Conservation (phyloP, 2,113 vertebrate genomes). For the Lophochroa leadbeateri region DNA sequence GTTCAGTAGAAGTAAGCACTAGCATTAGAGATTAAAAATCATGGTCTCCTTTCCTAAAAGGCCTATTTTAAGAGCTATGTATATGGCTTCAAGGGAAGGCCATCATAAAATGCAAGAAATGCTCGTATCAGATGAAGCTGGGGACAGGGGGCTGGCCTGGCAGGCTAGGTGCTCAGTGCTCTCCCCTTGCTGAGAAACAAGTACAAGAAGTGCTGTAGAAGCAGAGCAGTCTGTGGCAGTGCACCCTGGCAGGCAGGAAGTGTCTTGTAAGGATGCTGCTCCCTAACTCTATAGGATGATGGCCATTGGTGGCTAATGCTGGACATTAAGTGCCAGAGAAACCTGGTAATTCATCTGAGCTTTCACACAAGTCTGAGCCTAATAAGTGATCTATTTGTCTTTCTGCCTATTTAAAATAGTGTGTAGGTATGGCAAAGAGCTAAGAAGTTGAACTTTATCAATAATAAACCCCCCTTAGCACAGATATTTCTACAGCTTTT, state of each 20-base stretch:
- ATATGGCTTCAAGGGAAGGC: background rate
- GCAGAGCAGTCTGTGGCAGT: background rate
- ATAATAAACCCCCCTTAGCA: background rate
- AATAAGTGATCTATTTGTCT: background rate
- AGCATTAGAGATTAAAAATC: background rate
- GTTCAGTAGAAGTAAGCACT: background rate
- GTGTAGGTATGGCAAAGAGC: background rate
- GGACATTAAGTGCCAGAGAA: background rate
- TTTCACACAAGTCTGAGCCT: background rate
- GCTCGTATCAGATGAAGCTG: background rate
- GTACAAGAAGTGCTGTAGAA: background rate
- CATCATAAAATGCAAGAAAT: background rate
- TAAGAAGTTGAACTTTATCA: background rate
- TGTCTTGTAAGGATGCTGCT: background rate
- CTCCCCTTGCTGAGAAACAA: background rate
- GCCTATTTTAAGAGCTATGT: background rate
- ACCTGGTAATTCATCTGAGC: background rate
- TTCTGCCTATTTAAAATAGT: background rate
- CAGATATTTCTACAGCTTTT: background rate
- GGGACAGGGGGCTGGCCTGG: background rate
- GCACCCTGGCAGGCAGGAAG: background rate
- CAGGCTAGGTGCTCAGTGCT: background rate
- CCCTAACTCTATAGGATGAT: background rate
- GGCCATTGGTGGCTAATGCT: background rate
- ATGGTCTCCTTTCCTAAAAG: background rate